Conservation (phyloP, 2,113 vertebrate genomes). For the Mesembrinibis cayennensis region DNA sequence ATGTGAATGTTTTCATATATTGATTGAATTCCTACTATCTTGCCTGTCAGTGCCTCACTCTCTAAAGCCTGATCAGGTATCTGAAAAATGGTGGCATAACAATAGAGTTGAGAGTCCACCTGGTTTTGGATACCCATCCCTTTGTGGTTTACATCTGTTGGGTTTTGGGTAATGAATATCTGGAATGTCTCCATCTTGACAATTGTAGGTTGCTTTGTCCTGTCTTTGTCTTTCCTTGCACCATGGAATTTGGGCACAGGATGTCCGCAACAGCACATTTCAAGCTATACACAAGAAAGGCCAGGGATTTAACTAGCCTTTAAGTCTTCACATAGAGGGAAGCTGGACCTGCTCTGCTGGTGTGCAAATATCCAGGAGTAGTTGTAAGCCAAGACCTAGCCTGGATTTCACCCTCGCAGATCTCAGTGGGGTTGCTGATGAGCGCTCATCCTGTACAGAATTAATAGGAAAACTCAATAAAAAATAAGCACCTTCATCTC, state of each 20-base stretch:
- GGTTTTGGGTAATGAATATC: not conserved
- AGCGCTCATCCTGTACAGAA: not conserved
- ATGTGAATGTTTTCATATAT: fast-evolving
- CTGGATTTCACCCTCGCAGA: not conserved
- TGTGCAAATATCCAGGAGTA: not conserved
- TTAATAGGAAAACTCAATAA: not conserved
- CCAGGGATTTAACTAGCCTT: not conserved
- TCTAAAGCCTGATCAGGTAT: not conserved
- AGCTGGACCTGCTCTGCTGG: not conserved
- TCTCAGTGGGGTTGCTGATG: not conserved
- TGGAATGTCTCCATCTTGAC: not conserved
- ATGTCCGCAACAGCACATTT: not conserved
- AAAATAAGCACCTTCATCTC: not conserved
- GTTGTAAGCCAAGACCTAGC: not conserved
- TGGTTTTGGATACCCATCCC: not conserved
- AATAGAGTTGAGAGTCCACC: not conserved
- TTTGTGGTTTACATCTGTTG: not conserved
- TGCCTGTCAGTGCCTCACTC: not conserved
- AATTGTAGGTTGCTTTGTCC: not conserved
- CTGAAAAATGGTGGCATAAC: not conserved
- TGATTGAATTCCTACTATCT: not conserved
- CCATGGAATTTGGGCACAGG: not conserved
- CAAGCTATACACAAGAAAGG: not conserved
- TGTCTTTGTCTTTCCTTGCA: not conserved
- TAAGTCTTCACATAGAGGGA: not conserved